phyloP scores from a whole-genome alignment of 2,113 vertebrate genomes.

The Marmota flaviventris region DNA sequence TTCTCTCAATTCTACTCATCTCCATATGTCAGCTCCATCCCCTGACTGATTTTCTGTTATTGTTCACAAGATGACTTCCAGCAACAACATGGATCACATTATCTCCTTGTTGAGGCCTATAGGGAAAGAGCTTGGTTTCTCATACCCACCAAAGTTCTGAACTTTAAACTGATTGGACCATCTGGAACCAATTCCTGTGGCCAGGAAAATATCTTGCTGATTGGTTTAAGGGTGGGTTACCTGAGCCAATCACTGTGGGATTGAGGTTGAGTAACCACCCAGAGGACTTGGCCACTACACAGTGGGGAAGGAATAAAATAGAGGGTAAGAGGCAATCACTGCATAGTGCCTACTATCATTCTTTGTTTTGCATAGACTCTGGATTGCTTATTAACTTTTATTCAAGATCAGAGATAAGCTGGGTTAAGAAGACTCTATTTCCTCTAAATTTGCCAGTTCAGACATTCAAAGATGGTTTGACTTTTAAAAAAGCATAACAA shows the following conservation, averaged over 20 bases:
- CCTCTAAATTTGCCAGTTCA: conserved; percentile 35
- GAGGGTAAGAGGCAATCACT: background rate
- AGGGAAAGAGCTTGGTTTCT: background rate
- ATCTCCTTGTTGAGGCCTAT: background rate
- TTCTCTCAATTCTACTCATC: background rate
- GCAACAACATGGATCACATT: background rate
- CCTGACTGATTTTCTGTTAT: background rate
- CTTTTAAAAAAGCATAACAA: conserved; percentile 20
- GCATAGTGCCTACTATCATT: background rate
- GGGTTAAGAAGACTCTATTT: conserved; percentile 18
- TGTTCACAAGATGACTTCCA: background rate
- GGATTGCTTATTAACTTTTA: background rate
- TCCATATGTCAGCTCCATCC: background rate
- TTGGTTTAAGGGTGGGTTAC: background rate
- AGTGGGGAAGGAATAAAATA: background rate
- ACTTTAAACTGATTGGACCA: background rate
- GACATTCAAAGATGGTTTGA: conserved; percentile 32
- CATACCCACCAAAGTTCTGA: background rate
- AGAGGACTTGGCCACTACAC: background rate
- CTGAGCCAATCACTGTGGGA: background rate
- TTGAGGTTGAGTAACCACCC: background rate
- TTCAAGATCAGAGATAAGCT: background rate
- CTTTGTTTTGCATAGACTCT: background rate
- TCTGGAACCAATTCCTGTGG: background rate
- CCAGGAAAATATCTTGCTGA: background rate